Base-by-base conservation (phyloP, 1,140 invertebrate species). In the Philotrypesis tridentata region DNA sequence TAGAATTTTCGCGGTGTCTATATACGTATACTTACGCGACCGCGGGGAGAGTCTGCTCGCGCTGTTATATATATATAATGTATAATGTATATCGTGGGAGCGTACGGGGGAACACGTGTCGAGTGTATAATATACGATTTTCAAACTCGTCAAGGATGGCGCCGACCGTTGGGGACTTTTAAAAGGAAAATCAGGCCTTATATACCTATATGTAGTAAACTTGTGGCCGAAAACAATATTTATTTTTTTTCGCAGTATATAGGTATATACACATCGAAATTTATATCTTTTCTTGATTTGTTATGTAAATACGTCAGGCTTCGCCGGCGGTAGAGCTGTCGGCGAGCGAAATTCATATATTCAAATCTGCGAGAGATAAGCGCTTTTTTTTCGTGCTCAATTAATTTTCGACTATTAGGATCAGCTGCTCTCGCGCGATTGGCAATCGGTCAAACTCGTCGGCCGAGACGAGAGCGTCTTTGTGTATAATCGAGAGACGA, bases 111-210 rank as follows among this genome's bases (percentile, higher is more conserved):
- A 65, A 37, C 71, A 74, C 60, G 33, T 60, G 55, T 12, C 33
- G 40, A 63, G 17, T 27, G n/a, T n/a, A n/a, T n/a, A n/a, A 6
- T 65, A 12, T 1, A 61, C 29, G 63, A 61, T 76, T 78, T 76
- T 78, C 74, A 74, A 65, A 65, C 74, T 74, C n/a, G n/a, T n/a
- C 60, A 80, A 80, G 70, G 79, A 80, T 80, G 37, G 65, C 9
- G 12, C 17, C 60, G 60, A 74, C 48, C 40, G 71, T 65, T 63
- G 37, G 27, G n/a, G 33, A n/a, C 27, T 70, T 68, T 43, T 25
- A 27, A 71, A 79, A 55, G 55, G 5, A 65, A 65, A 5, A 23
- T 9, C 9, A 37, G 33, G n/a, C n/a, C n/a, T 37, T 37, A 37
- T 37, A 37, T 37, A 37, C 9, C 3, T 37, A 37, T 37, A 37